Evolutionary conservation across 2,888 invertebrate genomes (phyloP), one percentile per base, ranked within the genome.

Genomic region (Conchocele bisecta): DNA sequence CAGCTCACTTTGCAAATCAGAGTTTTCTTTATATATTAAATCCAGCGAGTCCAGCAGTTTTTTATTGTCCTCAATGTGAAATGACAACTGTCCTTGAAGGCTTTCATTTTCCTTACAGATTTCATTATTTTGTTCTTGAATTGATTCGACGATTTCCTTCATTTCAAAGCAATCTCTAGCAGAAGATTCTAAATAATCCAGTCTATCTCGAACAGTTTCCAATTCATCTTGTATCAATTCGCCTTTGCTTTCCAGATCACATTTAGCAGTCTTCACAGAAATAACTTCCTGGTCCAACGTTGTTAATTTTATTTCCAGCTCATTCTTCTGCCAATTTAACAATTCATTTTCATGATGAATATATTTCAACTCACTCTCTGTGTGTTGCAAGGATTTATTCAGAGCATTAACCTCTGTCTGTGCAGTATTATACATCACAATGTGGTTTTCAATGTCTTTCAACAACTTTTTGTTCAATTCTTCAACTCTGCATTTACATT

Each of bases 151-250:
- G 39, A 69, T 59, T 26, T 73, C 70, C 51, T 69, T 73, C 31
- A 76, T 76, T 76, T 76, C 76, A 63, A 76, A 61, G 28, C 64
- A 57, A 50, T 76, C 76, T 50, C 35, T 51, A 31, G 65, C 76
- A 41, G 68, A 72, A 13, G 72, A 61, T 60, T 76, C 72, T 13
- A 76, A 42, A 50, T 68, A 76, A 7, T 76, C 73, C 15, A 76
- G 51, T 31, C 72, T 48, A 22, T 76, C 76, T 56, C 67, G 66
- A 2, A 73, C 70, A 44, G 56, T 58, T 22, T 35, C 41, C 26
- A 73, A 51, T 44, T 76, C 76, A 46, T 76, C 76, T 58, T 56
- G 58, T 39, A 58, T 54, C 54, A 66, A 53, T 22, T 61, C 54
- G 56, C 75, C 61, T 37, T 69, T 39, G 48, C 46, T 68, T 50